A percentile compares a stretch with the other conserved stretches of the same genome.
phyloP scores from a whole-genome alignment of 2,888 invertebrate genomes.

The Pristionchus arcanus region DNA sequence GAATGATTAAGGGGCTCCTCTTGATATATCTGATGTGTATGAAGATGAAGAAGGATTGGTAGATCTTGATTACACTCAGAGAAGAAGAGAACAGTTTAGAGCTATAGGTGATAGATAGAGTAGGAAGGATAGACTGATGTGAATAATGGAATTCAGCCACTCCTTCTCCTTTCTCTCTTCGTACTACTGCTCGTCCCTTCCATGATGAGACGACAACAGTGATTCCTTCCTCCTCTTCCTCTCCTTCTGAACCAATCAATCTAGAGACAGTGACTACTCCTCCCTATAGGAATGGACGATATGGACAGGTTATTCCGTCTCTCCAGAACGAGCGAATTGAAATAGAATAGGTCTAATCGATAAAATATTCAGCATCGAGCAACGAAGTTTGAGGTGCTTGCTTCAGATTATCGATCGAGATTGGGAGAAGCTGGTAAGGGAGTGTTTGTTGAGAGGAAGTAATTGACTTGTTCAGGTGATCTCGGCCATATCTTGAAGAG shows the following conservation, averaged over 20 bases:
- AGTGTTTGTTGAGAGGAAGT: not conserved
- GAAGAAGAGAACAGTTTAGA: constrained; percentile 37
- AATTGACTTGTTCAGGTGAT: not conserved
- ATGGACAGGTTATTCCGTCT: not conserved
- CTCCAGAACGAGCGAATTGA: too few relatives aligned
- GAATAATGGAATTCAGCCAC: not conserved
- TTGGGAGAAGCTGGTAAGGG: constrained; percentile 16
- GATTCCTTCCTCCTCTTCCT: not conserved
- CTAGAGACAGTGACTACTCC: constrained; percentile 42
- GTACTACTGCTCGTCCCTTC: constrained; percentile 12
- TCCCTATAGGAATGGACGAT: constrained; percentile 35
- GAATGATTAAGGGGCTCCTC: not conserved
- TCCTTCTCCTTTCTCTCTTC: not conserved
- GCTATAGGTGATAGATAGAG: not conserved
- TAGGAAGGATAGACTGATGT: not conserved
- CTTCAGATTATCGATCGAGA: constrained; percentile 41
- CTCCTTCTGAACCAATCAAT: not conserved
- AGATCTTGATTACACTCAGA: not conserved
- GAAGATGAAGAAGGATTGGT: constrained; percentile 29
- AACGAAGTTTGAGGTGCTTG: constrained; percentile 31
- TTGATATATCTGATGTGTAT: constrained; percentile 7
- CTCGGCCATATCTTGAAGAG: constrained; percentile 17
- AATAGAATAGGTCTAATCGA: not conserved
- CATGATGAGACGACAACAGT: not conserved
- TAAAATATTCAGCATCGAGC: constrained; percentile 37